Percentiles rank a stretch among this genome's conserved stretches.
These are phyloP conservation scores for Opisthograptis luteolata DNA, from an alignment of 2,888 invertebrate species.

Conservation along the genomic window DNA sequence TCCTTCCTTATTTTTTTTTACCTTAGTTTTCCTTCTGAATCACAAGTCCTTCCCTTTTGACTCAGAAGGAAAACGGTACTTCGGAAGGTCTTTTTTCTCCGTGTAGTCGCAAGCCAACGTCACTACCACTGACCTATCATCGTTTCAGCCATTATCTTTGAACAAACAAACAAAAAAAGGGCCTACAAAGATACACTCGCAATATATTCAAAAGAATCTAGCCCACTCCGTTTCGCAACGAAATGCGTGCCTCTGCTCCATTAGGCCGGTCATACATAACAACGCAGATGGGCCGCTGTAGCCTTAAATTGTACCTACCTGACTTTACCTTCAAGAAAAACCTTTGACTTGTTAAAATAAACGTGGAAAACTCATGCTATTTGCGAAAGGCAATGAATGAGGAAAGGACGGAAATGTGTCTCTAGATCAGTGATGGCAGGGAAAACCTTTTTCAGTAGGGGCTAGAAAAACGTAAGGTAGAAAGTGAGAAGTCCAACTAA, in stretches of 20 bases:
- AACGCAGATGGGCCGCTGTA: neutral
- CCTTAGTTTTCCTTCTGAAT: too few species aligned
- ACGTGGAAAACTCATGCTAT: slow-evolving; percentile 2
- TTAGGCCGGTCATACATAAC: slow-evolving; percentile 13
- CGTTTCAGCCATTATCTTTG: too few species aligned
- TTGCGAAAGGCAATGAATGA: neutral
- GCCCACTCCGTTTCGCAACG: neutral
- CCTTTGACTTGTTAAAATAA: slow-evolving; percentile 13
- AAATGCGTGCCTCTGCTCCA: slow-evolving; percentile 10
- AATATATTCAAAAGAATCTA: slow-evolving; percentile 1
- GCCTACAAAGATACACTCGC: neutral
- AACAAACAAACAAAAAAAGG: slow-evolving; percentile 5
- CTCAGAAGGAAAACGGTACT: too few species aligned
- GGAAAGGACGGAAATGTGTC: neutral
- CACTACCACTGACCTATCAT: too few species aligned
- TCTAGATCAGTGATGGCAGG: neutral
- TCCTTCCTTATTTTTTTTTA: too few species aligned
- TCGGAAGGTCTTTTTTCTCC: too few species aligned
- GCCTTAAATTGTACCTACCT: slow-evolving; percentile 5
- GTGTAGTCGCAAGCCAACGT: too few species aligned
- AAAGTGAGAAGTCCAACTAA: too few species aligned
- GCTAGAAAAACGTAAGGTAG: too few species aligned
- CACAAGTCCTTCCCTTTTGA: too few species aligned
- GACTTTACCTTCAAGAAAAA: slow-evolving; percentile 7
- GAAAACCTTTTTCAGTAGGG: too few species aligned